Base-by-base conservation (phyloP, 2,113 vertebrate genomes). In the Pollimyrus isidori region DNA sequence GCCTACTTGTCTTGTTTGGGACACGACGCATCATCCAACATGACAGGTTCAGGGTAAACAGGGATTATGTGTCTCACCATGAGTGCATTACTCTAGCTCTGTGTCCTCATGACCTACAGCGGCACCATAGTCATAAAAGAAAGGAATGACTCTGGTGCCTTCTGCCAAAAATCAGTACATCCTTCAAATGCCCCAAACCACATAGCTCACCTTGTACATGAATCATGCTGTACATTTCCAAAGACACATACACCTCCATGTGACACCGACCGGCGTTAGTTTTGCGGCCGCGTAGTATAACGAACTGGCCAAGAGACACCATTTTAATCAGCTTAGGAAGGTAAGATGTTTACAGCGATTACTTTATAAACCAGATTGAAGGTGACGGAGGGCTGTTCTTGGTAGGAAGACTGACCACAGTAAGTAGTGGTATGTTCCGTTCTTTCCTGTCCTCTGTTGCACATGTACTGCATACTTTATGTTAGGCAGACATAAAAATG, bases 311-410 rank as follows among this genome's bases (percentile, higher is more conserved):
- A 88, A 76, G 83, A 35, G 89, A 82, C 80, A 91, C 93, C 84
- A 91, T 89, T 94, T 93, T 97, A 97, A 98, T 97, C 95, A 95
- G 93, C 96, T 98, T 97, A 97, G 89, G 49, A 91, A 94, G 95
- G 96, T 96, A 95, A 90, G 90, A 92, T 93, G 95, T 97, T 97
- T 96, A 96, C 91, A 89, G 91, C 89, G 95, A 94, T 95, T 94
- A 95, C 95, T 97, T 97, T 97, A 98, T 97, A 97, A 96, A 94
- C 94, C 93, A 92, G 95, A 95, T 92, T 95, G 94, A 93, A 89
- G 90, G 35, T 11, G 88, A 90, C 93, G 93, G 92, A 94, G 92
- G 90, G 92, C 89, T 92, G 91, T 92, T 92, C 73, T 13, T 89
- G 86, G 50, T 91, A 88, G 91, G 93, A 95, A 92, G 92, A 94